Conservation (phyloP, 2,797 vertebrate genomes). For the Peromyscus melanophrys region DNA sequence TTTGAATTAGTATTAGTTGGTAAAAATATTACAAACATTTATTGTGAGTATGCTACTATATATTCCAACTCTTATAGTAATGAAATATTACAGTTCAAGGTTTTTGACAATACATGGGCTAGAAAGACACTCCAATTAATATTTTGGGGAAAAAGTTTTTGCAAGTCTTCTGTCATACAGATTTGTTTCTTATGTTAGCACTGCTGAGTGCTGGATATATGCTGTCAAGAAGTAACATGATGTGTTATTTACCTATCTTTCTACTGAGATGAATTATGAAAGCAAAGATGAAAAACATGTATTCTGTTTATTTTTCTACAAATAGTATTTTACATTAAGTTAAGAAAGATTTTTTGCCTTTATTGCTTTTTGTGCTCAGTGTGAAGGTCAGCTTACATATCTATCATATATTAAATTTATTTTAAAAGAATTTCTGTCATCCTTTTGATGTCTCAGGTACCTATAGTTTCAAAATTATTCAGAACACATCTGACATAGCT, state of each 20-base stretch:
- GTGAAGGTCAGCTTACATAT: neutral
- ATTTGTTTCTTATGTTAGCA: constrained; percentile 9
- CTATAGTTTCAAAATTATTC: constrained; percentile 25
- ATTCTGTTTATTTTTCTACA: neutral
- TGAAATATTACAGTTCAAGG: neutral
- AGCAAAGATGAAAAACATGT: neutral
- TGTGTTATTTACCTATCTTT: constrained; percentile 23
- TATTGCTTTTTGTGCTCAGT: neutral
- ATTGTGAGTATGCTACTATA: neutral
- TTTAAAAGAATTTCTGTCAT: neutral
- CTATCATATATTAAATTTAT: neutral
- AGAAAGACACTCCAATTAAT: constrained; percentile 19
- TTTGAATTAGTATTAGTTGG: neutral
- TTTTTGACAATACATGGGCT: neutral
- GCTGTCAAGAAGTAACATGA: neutral
- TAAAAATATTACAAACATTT: neutral
- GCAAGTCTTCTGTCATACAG: neutral
- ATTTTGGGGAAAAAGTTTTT: constrained; percentile 20
- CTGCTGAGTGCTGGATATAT: neutral
- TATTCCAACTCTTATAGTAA: neutral
- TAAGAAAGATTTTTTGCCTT: neutral
- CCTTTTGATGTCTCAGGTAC: neutral
- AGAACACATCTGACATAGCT: neutral
- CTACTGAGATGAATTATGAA: constrained; percentile 45
- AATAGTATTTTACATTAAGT: neutral